Evolutionary conservation across 1,140 invertebrate genomes (phyloP).

Genomic region (Mya arenaria): DNA sequence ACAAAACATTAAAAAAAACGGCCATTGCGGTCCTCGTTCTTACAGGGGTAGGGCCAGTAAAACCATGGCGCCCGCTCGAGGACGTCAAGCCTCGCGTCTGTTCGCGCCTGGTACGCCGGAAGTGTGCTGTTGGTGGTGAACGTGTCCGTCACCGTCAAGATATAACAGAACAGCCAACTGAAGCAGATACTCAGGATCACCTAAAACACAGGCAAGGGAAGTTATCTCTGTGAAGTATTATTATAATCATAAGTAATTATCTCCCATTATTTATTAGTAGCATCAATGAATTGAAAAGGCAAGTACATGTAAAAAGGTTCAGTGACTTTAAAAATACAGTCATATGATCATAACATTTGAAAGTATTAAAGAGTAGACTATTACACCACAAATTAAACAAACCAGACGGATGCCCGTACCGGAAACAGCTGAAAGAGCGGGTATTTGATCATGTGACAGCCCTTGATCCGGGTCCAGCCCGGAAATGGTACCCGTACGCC

Average conservation of each 20-base stretch:
- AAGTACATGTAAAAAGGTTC: too few species aligned
- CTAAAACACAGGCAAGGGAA: conserved; percentile 78
- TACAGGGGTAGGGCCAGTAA: conserved; percentile 91
- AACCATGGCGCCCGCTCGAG: conserved; percentile 91
- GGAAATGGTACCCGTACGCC: conserved; percentile 53
- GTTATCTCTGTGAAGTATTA: too few species aligned
- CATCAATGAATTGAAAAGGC: too few species aligned
- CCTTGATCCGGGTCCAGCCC: conserved; percentile 21
- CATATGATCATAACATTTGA: too few species aligned
- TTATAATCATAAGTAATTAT: too few species aligned
- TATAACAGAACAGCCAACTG: conserved; percentile 90
- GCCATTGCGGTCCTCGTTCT: too few species aligned
- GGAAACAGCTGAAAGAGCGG: conserved; percentile 64
- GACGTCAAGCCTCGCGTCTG: conserved; percentile 89
- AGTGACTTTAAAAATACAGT: too few species aligned
- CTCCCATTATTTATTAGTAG: too few species aligned
- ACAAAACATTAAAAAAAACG: too few species aligned
- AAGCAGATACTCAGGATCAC: conserved; percentile 90
- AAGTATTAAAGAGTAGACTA: too few species aligned
- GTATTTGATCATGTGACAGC: conserved; percentile 56
- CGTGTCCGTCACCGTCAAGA: conserved; percentile 87
- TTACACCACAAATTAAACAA: too few species aligned
- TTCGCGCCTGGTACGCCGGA: conserved; percentile 86
- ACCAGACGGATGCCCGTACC: conserved; percentile 52
- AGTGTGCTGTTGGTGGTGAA: conserved; percentile 83